These are phyloP conservation scores for Megaleporinus macrocephalus DNA, from an alignment of 2,113 vertebrate genomes.

Conservation along the genomic window DNA sequence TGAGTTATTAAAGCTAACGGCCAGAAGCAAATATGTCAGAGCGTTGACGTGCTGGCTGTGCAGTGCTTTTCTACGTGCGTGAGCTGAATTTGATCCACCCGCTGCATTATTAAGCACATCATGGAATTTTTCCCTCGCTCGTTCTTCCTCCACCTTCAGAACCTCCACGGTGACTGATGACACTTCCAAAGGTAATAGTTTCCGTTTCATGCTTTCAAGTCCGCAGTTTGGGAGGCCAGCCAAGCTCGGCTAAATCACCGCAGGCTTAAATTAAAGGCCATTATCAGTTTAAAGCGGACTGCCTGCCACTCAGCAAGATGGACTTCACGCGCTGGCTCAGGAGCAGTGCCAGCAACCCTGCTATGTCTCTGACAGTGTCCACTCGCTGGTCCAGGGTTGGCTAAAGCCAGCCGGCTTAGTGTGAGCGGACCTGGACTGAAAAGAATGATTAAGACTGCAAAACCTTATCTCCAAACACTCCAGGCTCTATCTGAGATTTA, in stretches of 20 bases:
- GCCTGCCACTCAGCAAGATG: conserved; percentile 55
- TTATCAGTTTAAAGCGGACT: conserved; percentile 68
- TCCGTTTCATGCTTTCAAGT: conserved; percentile 71
- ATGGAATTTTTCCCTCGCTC: background rate
- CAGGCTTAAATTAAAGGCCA: conserved; percentile 66
- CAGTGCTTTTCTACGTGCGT: background rate
- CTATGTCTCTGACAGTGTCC: conserved; percentile 8
- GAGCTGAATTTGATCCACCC: background rate
- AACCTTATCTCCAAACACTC: background rate
- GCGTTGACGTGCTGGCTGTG: background rate
- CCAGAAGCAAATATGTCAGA: background rate
- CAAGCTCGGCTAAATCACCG: conserved; percentile 67
- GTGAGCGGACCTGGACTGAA: background rate
- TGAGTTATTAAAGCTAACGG: conserved; percentile 7
- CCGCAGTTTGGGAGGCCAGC: conserved; percentile 42
- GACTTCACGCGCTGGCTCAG: conserved; percentile 48
- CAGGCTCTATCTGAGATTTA: background rate
- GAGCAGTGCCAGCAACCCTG: background rate
- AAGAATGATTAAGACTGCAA: conserved; percentile 10
- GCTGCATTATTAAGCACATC: conserved; percentile 12
- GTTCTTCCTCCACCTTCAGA: conserved; percentile 44
- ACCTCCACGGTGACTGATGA: conserved; percentile 63
- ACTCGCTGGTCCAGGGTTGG: conserved; percentile 4
- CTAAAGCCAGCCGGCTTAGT: conserved; percentile 1
- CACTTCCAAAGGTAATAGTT: conserved; percentile 63